A percentile compares a stretch with the other conserved stretches of the same genome.
Evolutionary conservation across 2,797 vertebrate genomes (phyloP).

Genomic region (Potorous gilbertii): DNA sequence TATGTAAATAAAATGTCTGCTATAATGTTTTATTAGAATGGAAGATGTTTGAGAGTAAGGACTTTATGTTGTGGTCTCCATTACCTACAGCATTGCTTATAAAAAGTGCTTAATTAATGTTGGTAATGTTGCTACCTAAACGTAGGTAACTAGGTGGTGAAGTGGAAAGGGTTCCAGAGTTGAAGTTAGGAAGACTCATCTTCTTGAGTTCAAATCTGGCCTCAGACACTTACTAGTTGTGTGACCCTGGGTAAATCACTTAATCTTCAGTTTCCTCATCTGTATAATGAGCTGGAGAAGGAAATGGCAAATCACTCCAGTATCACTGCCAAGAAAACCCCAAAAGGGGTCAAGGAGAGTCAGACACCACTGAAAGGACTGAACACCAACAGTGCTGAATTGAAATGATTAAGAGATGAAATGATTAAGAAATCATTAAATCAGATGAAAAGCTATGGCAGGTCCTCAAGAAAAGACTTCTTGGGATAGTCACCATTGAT

Average conservation of each 20-base stretch:
- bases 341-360: not conserved
- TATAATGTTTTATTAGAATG: not conserved
- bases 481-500: not conserved
- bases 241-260: not conserved
- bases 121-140: not conserved
- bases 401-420: not conserved
- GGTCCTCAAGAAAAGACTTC: not conserved
- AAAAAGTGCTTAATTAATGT: not conserved
- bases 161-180: not conserved
- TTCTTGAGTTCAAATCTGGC: not conserved
- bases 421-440: not conserved
- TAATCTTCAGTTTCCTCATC: not conserved
- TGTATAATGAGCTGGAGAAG: not conserved
- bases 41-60: not conserved
- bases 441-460: not conserved
- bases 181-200: not conserved
- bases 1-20: no score
- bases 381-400: not conserved
- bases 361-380: not conserved
- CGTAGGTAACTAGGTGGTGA: not conserved
- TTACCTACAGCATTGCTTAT: not conserved
- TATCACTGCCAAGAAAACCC: not conserved
- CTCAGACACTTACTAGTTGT: no score
- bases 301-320: not conserved
- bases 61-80: not conserved